Base-by-base conservation (phyloP, 2,797 vertebrate species). In the Synanceia verrucosa region DNA sequence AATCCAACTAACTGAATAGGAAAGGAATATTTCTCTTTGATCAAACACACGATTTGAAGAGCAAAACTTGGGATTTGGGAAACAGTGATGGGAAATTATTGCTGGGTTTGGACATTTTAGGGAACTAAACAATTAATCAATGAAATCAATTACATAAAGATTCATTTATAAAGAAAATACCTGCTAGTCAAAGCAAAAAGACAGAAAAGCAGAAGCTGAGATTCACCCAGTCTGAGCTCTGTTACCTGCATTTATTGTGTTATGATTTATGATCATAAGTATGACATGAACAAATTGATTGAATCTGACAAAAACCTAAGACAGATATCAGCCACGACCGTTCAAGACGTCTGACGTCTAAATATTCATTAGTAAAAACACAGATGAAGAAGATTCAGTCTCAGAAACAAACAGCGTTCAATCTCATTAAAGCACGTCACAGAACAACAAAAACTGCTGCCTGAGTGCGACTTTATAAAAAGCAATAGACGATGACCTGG, bases 401-500 rank as follows among this genome's bases (percentile, higher is more conserved):
- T 43, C 39, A 41, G 36, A 63, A 43, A 59, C 69, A 55, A n/a
- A 44, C 3, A 19, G 10, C 0, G 14, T 16, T 31, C 23, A 34
- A 23, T 48, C 21, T 8, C 10, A 58, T 39, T 37, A 5, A 44
- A 44, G 36, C 41, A 44, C 5, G 5, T 44, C 2, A 50, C 3
- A 28, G n/a, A 31, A 55, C 60, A 28, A 55, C 7, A 61, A 6
- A 29, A 50, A 33, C 9, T 19, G 21, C 28, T 44, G 28, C 33
- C 70, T 46, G 23, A 55, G 51, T 0, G 9, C 57, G 51, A 72
- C 48, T 57, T 65, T 24, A 71, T 71, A 69, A 73, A 70, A 64
- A 59, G 41, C 21, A 8, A 16, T 1, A 9, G 24, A 24, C 72
- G 48, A 76, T 33, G 57, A 74, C 18, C 10, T 16, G 5, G 11